Evolutionary conservation across 2,113 vertebrate species (phyloP).

Genomic region (Verasper variegatus): DNA sequence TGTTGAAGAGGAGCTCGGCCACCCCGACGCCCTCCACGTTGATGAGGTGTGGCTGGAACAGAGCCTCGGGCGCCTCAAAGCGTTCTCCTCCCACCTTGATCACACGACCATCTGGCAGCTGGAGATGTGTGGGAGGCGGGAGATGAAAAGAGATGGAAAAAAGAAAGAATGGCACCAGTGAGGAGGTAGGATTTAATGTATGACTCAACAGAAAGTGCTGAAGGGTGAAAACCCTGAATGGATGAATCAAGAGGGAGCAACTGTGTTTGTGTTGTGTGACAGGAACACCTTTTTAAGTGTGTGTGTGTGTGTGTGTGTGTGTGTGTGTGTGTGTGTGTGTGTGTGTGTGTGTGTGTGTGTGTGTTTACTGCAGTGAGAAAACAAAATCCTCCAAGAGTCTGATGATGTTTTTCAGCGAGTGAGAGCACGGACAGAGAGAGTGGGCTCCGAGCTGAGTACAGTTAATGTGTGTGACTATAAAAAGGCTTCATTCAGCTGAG

Average conservation of each 20-base stretch:
- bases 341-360: not conserved
- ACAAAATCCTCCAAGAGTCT: not conserved
- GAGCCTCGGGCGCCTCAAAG: constrained; percentile 96
- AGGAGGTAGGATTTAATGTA: constrained; percentile 37
- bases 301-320: not conserved
- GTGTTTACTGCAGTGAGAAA: constrained; percentile 1
- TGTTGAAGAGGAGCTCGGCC: constrained; percentile 98
- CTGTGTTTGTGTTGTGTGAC: not conserved
- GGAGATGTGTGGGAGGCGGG: constrained; percentile 58
- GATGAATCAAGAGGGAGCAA: constrained; percentile 1
- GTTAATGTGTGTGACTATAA: constrained; percentile 58
- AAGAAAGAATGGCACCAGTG: constrained; percentile 29
- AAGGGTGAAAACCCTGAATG: constrained; percentile 18
- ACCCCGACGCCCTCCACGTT: constrained; percentile 98
- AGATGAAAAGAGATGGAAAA: constrained; percentile 23
- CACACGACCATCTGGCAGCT: constrained; percentile 98
- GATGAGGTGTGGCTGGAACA: constrained; percentile 99
- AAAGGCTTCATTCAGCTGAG: constrained; percentile 80
- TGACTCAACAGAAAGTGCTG: constrained; percentile 27
- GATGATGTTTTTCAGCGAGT: constrained; percentile 5
- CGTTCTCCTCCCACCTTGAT: constrained; percentile 99
- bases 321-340: not conserved
- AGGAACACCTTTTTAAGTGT: not conserved
- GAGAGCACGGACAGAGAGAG: constrained; percentile 8
- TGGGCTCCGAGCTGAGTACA: constrained; percentile 22